A percentile compares a stretch with the other conserved stretches of the same genome.
Conservation (phyloP, 1,140 invertebrate genomes). For the Teleogryllus occipitalis region DNA sequence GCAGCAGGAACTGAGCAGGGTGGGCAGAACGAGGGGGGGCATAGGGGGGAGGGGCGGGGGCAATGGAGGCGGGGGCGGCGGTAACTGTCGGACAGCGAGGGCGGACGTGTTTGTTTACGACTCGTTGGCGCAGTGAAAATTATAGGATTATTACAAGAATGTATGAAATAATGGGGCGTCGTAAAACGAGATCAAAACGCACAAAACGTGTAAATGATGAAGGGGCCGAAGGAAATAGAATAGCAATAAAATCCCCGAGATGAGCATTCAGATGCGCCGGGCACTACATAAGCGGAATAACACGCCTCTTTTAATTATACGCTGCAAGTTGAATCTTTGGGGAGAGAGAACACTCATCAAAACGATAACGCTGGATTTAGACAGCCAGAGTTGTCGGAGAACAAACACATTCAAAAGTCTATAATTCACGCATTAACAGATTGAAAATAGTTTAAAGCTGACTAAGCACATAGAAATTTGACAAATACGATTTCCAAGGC, state of each 20-base stretch:
- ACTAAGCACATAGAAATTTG: neutral
- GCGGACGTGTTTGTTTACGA: neutral
- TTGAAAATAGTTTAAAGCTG: neutral
- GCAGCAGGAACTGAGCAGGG: neutral
- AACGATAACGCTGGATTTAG: neutral
- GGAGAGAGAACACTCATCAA: neutral
- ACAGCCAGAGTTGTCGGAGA: neutral
- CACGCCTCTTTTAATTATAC: neutral
- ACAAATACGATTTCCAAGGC: neutral
- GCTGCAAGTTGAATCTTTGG: neutral
- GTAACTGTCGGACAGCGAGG: neutral
- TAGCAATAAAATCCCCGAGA: neutral
- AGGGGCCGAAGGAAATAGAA: neutral
- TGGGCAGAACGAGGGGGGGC: neutral
- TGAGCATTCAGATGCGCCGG: neutral
- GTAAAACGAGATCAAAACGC: conserved; percentile 4
- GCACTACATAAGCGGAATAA: neutral
- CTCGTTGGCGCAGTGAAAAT: neutral
- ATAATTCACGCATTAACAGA: conserved; percentile 5
- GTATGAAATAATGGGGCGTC: neutral
- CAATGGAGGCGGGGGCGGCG: neutral
- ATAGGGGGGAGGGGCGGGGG: neutral
- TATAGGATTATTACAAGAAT: conserved; percentile 1
- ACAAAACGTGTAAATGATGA: conserved; percentile 5
- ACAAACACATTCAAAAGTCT: neutral